These are phyloP conservation scores for Tetragonisca angustula DNA, from an alignment of 2,888 invertebrate genomes.

Conservation along the genomic window DNA sequence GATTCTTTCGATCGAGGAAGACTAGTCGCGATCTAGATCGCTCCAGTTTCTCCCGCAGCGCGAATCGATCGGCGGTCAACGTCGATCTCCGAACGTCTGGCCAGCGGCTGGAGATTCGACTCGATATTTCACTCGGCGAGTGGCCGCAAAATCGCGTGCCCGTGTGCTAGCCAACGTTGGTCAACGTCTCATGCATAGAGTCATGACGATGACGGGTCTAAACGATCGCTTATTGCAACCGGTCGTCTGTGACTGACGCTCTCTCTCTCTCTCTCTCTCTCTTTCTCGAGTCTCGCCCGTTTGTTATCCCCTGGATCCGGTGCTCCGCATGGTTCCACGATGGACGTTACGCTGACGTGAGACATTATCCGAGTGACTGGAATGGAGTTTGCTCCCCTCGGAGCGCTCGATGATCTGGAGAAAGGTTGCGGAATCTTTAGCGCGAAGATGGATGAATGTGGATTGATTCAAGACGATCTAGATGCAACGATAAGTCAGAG, in stretches of 20 bases:
- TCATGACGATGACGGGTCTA: constrained; percentile 78
- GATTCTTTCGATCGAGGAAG: constrained; percentile 3
- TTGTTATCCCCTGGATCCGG: constrained; percentile 64
- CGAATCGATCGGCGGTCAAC: constrained; percentile 26
- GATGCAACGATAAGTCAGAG: background rate
- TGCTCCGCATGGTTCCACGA: constrained; percentile 23
- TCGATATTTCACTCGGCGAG: constrained; percentile 67
- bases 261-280: constrained; percentile 57
- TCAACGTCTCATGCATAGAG: constrained; percentile 79
- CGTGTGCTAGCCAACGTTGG: constrained; percentile 63
- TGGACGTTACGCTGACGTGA: constrained; percentile 4
- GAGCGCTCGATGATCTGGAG: background rate
- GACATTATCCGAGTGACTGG: constrained; percentile 14
- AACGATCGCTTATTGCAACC: constrained; percentile 77
- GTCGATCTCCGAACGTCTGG: constrained; percentile 39
- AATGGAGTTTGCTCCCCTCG: background rate
- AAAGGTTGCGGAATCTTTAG: background rate
- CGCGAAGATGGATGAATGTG: background rate
- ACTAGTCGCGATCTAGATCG: constrained; percentile 18
- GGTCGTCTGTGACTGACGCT: constrained; percentile 62
- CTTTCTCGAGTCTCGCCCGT: constrained; percentile 67
- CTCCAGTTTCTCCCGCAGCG: constrained; percentile 49
- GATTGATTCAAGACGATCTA: background rate
- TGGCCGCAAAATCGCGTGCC: constrained; percentile 60
- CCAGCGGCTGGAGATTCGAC: constrained; percentile 42